These are phyloP conservation scores for Hoplostethus atlanticus DNA, from an alignment of 2,797 vertebrate species.

Conservation along the genomic window DNA sequence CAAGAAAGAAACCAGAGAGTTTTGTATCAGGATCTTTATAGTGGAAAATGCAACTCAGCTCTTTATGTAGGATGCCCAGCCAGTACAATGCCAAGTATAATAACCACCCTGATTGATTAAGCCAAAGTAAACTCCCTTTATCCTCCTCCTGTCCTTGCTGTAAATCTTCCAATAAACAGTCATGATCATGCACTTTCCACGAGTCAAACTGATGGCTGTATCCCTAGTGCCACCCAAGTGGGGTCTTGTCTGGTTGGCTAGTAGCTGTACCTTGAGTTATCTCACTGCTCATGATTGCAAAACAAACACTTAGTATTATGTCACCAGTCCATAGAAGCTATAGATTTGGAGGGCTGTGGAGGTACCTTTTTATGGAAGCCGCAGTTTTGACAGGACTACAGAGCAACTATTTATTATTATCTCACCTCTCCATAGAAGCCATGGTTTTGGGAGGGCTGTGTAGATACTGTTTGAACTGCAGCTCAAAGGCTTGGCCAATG, in stretches of 20 bases:
- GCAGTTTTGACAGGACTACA: neutral
- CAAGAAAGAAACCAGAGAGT: slow-evolving; percentile 40
- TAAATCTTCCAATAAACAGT: neutral
- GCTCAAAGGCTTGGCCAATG: slow-evolving; percentile 97
- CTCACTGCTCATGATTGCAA: too few relatives aligned
- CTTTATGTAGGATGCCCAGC: slow-evolving; percentile 13
- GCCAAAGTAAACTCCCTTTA: neutral
- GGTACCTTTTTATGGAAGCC: too few relatives aligned
- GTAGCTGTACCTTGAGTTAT: too few relatives aligned
- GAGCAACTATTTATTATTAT: neutral
- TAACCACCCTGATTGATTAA: slow-evolving; percentile 13
- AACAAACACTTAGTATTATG: too few relatives aligned
- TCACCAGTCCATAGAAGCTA: too few relatives aligned
- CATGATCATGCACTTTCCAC: neutral
- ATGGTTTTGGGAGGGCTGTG: slow-evolving; percentile 93
- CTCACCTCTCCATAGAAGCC: slow-evolving; percentile 89
- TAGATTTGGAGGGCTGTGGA: too few relatives aligned
- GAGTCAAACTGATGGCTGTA: neutral
- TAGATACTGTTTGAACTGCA: slow-evolving; percentile 97
- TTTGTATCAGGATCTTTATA: slow-evolving; percentile 20
- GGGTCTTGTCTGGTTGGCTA: too few relatives aligned
- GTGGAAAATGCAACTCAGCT: slow-evolving; percentile 6
- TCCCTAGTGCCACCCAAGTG: too few relatives aligned
- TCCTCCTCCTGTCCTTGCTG: neutral
- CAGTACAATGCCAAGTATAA: neutral